These are phyloP conservation scores for Calliopsis andreniformis DNA, from an alignment of 1,140 invertebrate species.

Conservation along the genomic window DNA sequence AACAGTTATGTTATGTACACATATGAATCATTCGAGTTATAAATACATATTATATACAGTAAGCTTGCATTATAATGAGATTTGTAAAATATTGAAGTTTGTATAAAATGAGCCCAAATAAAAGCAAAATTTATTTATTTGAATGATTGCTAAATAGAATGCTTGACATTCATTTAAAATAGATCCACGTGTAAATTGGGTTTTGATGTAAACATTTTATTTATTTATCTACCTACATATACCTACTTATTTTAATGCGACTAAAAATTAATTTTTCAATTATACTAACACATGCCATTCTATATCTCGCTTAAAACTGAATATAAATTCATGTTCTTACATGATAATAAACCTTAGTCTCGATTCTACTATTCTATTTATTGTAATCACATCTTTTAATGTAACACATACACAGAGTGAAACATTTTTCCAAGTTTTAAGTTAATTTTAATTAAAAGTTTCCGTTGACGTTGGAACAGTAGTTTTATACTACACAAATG, in stretches of 20 bases:
- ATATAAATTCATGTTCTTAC: neutral
- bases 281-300: neutral
- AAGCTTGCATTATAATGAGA: neutral
- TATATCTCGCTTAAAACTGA: too few species aligned
- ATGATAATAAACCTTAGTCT: neutral
- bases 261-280: conserved; percentile 1
- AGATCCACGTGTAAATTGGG: neutral
- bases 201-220: conserved; percentile 12
- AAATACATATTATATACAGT: conserved; percentile 5
- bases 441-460: neutral
- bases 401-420: neutral
- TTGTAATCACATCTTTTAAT: neutral
- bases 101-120: neutral
- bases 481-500: neutral
- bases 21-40: neutral
- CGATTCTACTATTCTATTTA: neutral
- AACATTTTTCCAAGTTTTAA: neutral
- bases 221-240: neutral
- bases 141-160: neutral
- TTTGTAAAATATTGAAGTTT: neutral
- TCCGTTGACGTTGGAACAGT: too few species aligned
- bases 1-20: conserved; percentile 11
- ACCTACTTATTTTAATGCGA: neutral
- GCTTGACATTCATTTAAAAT: neutral
- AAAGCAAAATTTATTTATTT: neutral